Base-by-base conservation (phyloP, 2,113 vertebrate genomes). In the Hassar affinis region DNA sequence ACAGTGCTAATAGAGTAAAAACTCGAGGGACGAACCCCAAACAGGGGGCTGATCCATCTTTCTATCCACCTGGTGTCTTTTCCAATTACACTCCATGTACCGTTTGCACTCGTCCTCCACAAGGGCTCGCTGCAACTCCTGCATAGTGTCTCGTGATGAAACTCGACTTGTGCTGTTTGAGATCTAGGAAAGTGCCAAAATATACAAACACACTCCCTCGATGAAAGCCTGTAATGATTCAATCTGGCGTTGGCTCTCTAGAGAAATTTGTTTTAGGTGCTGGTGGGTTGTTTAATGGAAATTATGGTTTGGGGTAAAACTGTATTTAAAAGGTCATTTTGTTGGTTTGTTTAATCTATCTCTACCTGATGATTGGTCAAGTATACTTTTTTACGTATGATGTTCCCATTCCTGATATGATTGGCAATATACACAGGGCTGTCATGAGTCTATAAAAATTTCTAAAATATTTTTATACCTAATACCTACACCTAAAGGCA, bases 21-120 rank as follows among this genome's bases (percentile, higher is more conserved):
- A 89, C 92, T 91, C 92, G 85, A 86, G 91, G 92, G 92, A 92
- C 90, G 89, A 90, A 91, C 89, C 91, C 87, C 87, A 85, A 88
- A 90, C 90, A 85, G 89, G 88, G 87, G 88, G 86, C 90, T 88
- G 83, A 94, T 93, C 92, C 89, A 89, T 93, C 93, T 93, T 93
- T 91, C 93, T 93, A 94, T 94, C 88, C 86, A 89, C 91, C 90
- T 89, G 86, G 91, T 93, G 93, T 91, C 90, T 91, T 91, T 91
- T 91, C 89, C 90, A 94, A 94, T 93, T 94, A 94, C 88, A 83
- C 89, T 92, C 49, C 78, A 61, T 20, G 85, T 85, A 81, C 84
- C 85, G 86, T 87, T 87, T 87, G 74, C 81, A 72, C 66, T 75
- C 45, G 80, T 85, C 80, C 86, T 81, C 84, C 76, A 79, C 77